Base-by-base conservation (phyloP, 37 sponge, comb jelly and placozoan genomes). In the Cladorhizidae sp. region DNA sequence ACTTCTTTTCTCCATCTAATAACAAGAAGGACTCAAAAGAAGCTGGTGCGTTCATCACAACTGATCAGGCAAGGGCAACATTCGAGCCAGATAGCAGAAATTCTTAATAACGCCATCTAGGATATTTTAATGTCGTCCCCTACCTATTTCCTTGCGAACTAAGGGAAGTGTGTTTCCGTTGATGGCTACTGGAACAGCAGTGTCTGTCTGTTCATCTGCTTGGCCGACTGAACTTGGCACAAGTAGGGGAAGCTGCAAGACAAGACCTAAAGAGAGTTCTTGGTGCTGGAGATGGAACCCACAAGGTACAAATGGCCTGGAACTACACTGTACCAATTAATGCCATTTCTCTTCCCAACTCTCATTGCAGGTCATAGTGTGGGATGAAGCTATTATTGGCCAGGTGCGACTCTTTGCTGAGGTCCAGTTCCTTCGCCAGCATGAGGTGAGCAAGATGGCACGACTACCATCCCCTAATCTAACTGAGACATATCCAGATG, bases 41-140 rank as follows among this genome's bases (percentile, higher is more conserved):
- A 26, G 93, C 87, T 57, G 98, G 98, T 49, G 96, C 96, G 71
- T 98, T 98, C 94, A 97, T 97, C n/a, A n/a, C n/a, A n/a, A n/a
- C n/a, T n/a, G n/a, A n/a, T n/a, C n/a, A n/a, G n/a, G n/a, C n/a
- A n/a, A n/a, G n/a, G n/a, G n/a, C n/a, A n/a, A n/a, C n/a, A n/a
- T n/a, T n/a, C n/a, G n/a, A n/a, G n/a, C n/a, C n/a, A n/a, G n/a
- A n/a, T n/a, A n/a, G n/a, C n/a, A n/a, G n/a, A n/a, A n/a, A n/a
- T n/a, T n/a, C n/a, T n/a, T n/a, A n/a, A n/a, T n/a, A n/a, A n/a
- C n/a, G n/a, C n/a, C n/a, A n/a, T n/a, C n/a, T n/a, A n/a, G n/a
- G n/a, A n/a, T n/a, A n/a, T n/a, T n/a, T n/a, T n/a, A n/a, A n/a
- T n/a, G n/a, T n/a, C n/a, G n/a, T n/a, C n/a, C n/a, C n/a, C n/a